Base-by-base conservation (phyloP, 2,797 vertebrate species). In the Chiroxiphia lanceolata region DNA sequence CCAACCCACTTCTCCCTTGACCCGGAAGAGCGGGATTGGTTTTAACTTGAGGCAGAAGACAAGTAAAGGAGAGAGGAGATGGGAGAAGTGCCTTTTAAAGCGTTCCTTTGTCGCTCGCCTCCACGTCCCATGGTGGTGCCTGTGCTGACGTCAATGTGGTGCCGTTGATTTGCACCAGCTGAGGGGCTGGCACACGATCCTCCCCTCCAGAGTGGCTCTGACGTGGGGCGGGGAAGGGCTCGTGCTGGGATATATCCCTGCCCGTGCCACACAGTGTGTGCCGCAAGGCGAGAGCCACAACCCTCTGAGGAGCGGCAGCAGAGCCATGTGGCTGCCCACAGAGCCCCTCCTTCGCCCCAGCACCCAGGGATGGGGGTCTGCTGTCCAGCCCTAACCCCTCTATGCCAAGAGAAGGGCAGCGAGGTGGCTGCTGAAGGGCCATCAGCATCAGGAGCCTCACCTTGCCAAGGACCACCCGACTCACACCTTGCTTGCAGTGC, bases 311-410 rank as follows among this genome's bases (percentile, higher is more conserved):
- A 60, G 70, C 0, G 1, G 44, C 13, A 38, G 88, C 47, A 5
- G 3, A 72, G 8, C 10, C 45, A 3, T 2, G 15, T 16, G 15
- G 68, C 54, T 44, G 44, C 67, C 36, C 8, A 3, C 11, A 22
- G 51, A 87, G 56, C 60, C 47, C 56, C 48, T 65, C 34, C 69
- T 27, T 18, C 17, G 4, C 10, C 47, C n/a, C 1, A 0, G 36
- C 53, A 53, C 50, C 57, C 15, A 3, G 50, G 1, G 2, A 7
- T 0, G 0, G 4, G 72, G 7, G 6, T 25, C 54, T 65, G 38
- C 81, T 69, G 51, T 34, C 75, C 59, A 50, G 53, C 64, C 65
- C 25, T 2, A 42, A 10, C 1, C 27, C 22, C 42, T 40, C 40
- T 2, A 0, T 3, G 67, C 20, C 25, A 50, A 33, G 17, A 61